Evolutionary conservation across 2,113 vertebrate genomes (phyloP), one percentile per base, ranked within the genome.

Genomic region (Cichladusa arquata): DNA sequence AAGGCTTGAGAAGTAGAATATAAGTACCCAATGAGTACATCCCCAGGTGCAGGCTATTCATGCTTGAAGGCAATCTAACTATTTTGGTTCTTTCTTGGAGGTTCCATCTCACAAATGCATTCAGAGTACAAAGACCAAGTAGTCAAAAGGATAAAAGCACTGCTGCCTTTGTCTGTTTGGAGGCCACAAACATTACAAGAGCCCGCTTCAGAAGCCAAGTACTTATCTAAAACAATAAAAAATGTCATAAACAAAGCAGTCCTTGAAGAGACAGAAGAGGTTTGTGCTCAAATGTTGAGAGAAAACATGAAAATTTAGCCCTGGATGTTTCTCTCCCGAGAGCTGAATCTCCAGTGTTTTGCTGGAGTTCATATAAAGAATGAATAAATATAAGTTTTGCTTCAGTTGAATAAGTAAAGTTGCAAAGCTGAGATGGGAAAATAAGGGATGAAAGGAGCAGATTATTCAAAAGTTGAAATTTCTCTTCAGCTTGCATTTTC

Each of bases 191-290:
- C 47, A 54, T 16, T 33, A 71, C 23, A 80, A 78, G 40, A 89
- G 51, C 25, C 45, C 81, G 50, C 23, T 56, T 87, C 73, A 90
- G 72, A 95, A 87, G 48, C 74, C 48, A 90, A 58, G 56, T 78
- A 77, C 25, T 90, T 88, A 86, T 23, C 70, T 88, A 93, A 93
- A 95, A 81, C 91, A 93, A 96, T 54, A 28, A 67, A 73, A 76
- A 71, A 70, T 31, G 23, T 64, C 6, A 8, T 81, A 94, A 94
- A 88, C 53, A 96, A 93, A 93, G 44, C 44, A 92, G 91, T 91
- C 81, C 66, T 95, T 96, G 91, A 94, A 77, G 47, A 90, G 12
- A 91, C 31, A 78, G 51, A 87, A 71, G 69, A 95, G 29, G 34
- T 76, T 66, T 78, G 12, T 90, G 61, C 72, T 61, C 44, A 73